A percentile compares a stretch with the other conserved stretches of the same genome.
Evolutionary conservation across 1,140 invertebrate species (phyloP).

Genomic region (Sitophilus oryzae): DNA sequence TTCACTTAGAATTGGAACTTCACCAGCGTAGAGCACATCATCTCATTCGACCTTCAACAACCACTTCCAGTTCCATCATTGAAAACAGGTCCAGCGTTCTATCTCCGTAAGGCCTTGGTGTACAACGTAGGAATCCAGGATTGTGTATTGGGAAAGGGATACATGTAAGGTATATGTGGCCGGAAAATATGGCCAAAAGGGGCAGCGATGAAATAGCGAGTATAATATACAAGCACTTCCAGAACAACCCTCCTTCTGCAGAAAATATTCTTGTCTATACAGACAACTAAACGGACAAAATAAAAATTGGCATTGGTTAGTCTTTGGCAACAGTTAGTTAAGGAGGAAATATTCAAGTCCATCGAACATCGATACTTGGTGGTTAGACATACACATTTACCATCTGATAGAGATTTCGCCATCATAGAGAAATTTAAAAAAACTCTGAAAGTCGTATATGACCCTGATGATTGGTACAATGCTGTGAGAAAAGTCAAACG

Average conservation of each 20-base stretch:
- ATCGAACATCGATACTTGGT: conserved; percentile 5
- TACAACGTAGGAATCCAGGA: conserved; percentile 7
- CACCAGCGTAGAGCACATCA: conserved; percentile 11
- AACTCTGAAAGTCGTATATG: too few species aligned
- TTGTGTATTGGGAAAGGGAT: background rate
- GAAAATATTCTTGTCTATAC: too few species aligned
- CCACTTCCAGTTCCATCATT: conserved; percentile 10
- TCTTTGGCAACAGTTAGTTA: conserved; percentile 2
- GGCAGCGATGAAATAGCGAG: conserved; percentile 13
- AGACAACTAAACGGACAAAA: too few species aligned
- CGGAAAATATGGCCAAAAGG: conserved; percentile 9
- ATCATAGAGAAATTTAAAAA: conserved; percentile 1
- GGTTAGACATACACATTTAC: too few species aligned
- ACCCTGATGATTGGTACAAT: background rate
- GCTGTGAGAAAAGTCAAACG: background rate
- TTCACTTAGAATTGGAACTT: conserved; percentile 5
- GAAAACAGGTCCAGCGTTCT: conserved; percentile 10
- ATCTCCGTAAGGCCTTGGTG: conserved; percentile 11
- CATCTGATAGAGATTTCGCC: conserved; percentile 1
- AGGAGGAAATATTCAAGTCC: background rate
- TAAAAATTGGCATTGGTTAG: conserved; percentile 7
- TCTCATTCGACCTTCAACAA: conserved; percentile 13
- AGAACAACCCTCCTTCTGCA: background rate
- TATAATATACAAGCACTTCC: conserved; percentile 5
- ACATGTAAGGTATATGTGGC: conserved; percentile 8